Evolutionary conservation across 2,113 vertebrate genomes (phyloP).

Genomic region (Periophthalmus modestus): DNA sequence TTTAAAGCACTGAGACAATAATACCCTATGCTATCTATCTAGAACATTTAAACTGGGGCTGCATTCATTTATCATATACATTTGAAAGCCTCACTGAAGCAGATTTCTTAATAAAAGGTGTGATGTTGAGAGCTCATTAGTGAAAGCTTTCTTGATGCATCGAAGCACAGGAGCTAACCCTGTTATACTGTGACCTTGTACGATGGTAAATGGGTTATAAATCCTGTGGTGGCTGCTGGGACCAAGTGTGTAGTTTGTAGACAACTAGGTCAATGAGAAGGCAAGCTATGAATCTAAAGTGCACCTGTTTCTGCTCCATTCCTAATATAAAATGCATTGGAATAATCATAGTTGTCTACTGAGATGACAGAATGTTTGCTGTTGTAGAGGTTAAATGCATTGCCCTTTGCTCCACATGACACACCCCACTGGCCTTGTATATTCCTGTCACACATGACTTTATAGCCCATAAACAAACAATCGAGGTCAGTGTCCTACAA

Average conservation of each 20-base stretch:
- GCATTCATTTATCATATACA: conserved; percentile 21
- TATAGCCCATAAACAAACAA: conserved; percentile 6
- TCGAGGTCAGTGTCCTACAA: background rate
- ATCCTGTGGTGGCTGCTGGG: conserved; percentile 46
- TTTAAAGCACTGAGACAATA: background rate
- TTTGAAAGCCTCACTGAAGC: conserved; percentile 22
- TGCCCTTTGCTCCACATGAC: conserved; percentile 32
- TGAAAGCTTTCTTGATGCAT: conserved; percentile 55
- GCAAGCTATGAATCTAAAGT: conserved; percentile 59
- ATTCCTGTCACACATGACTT: conserved; percentile 24
- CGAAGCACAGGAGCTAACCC: conserved; percentile 56
- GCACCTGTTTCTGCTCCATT: conserved; percentile 26
- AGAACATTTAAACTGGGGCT: conserved; percentile 11
- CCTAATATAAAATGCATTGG: conserved; percentile 29
- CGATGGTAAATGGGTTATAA: conserved; percentile 63
- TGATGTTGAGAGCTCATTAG: conserved; percentile 55
- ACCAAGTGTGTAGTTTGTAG: conserved; percentile 46
- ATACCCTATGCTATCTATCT: background rate
- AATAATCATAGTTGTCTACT: conserved; percentile 32
- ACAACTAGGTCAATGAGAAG: conserved; percentile 56
- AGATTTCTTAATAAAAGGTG: conserved; percentile 49
- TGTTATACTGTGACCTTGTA: conserved; percentile 62
- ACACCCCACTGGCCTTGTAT: conserved; percentile 2
- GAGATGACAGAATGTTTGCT: conserved; percentile 22
- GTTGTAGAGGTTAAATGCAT: conserved; percentile 17